Evolutionary conservation across 1,140 invertebrate species (phyloP).

Genomic region (Acromyrmex charruanus): DNA sequence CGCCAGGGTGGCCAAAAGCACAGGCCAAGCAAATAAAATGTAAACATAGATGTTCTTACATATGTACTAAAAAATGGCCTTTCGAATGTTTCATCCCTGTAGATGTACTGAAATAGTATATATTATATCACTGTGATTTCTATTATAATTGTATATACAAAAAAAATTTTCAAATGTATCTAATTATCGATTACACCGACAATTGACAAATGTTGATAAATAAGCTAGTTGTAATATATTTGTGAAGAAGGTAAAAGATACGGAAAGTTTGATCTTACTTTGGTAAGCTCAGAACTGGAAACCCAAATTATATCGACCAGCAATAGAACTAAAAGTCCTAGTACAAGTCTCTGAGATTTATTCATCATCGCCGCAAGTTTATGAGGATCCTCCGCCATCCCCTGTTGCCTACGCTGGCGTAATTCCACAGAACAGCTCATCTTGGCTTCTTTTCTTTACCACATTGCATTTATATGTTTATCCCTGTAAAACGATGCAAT

Average conservation of each 20-base stretch:
- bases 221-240: neutral
- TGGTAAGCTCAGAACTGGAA: constrained; percentile 93
- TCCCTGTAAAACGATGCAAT: constrained; percentile 32
- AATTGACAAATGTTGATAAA: neutral
- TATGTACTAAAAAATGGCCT: constrained; percentile 97
- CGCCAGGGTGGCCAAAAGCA: constrained; percentile 94
- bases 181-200: neutral
- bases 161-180: neutral
- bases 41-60: constrained; percentile 95
- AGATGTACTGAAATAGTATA: constrained; percentile 91
- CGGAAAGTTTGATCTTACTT: constrained; percentile 87
- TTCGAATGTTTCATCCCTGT: constrained; percentile 92
- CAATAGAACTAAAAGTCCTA: constrained; percentile 92
- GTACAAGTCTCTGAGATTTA: constrained; percentile 91
- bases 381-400: constrained; percentile 85
- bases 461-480: constrained; percentile 30
- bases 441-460: constrained; percentile 42
- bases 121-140: constrained; percentile 1
- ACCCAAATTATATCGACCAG: constrained; percentile 96
- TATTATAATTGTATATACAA: neutral
- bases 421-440: constrained; percentile 85
- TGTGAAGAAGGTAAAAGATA: neutral
- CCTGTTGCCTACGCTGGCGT: constrained; percentile 82
- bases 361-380: constrained; percentile 87
- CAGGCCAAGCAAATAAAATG: constrained; percentile 93